These are phyloP conservation scores for Achatina immaculata DNA, from an alignment of 1,140 invertebrate genomes.

Conservation along the genomic window DNA sequence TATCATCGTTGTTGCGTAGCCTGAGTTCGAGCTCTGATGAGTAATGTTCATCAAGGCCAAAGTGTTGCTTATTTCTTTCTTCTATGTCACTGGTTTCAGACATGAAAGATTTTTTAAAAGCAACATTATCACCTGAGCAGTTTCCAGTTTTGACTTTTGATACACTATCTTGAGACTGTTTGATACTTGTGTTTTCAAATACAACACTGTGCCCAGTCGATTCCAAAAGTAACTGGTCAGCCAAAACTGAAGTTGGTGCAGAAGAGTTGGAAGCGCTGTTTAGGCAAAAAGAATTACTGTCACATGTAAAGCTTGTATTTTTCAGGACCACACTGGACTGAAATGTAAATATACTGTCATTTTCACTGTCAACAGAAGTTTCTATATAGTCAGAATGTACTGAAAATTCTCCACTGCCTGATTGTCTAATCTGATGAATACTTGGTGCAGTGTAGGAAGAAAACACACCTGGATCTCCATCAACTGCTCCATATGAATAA, in stretches of 20 bases:
- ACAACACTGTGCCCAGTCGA: slow-evolving; percentile 10
- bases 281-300: background rate
- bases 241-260: slow-evolving; percentile 10
- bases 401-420: slow-evolving; percentile 55
- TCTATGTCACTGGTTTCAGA: slow-evolving; percentile 55
- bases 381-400: slow-evolving; percentile 42
- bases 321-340: too few relatives aligned
- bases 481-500: too few relatives aligned
- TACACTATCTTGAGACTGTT: background rate
- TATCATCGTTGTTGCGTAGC: slow-evolving; percentile 17
- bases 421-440: background rate
- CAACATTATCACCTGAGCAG: slow-evolving; percentile 37
- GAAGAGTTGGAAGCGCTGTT: slow-evolving; percentile 18
- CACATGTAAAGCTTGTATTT: too few relatives aligned
- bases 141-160: too few relatives aligned
- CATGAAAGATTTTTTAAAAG: slow-evolving; percentile 30
- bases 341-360: background rate
- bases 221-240: slow-evolving; percentile 1
- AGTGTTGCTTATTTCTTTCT: slow-evolving; percentile 46
- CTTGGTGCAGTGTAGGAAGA: background rate
- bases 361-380: background rate
- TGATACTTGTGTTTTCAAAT: background rate
- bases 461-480: background rate
- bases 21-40: slow-evolving; percentile 8
- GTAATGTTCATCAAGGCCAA: background rate